Evolutionary conservation across 1,140 invertebrate genomes (phyloP), one percentile per base, ranked within the genome.

Genomic region (Medauroidea extradentata): DNA sequence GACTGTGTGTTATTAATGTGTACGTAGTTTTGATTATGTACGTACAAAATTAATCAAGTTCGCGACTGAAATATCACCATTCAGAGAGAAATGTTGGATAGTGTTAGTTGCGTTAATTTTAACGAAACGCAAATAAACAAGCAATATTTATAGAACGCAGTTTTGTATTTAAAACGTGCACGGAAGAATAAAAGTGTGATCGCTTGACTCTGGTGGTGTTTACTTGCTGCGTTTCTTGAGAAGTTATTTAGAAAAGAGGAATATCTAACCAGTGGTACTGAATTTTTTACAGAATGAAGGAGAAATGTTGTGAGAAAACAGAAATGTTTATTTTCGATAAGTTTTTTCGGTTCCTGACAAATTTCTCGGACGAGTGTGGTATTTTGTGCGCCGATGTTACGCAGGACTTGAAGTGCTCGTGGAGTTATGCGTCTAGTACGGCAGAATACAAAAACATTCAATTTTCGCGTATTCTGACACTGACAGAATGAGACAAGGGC

Each of bases 401-500:
- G 42, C 50, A 59, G 60, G 64, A 67, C 67, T 61, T 60, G 48
- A 60, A 61, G 64, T 64, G 62, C 46, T 57, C 56, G 58, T 62
- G 46, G 53, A 63, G 63, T 63, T 62, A 62, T 66, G 67, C 65
- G 63, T 62, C 61, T 61, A 69, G 53, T 60, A 63, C 63, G 60
- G 61, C 57, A 63, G 63, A 59, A 65, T 60, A 67, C 59, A 69
- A 67, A 68, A 69, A 71, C 66, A 63, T 63, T 65, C 59, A 60
- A 63, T 61, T 62, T 65, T 69, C 60, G 53, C 63, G 65, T 68
- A 67, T 64, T 67, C 63, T 67, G 64, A 69, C 65, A 64, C 64
- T 71, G 65, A 63, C 69, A 74, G 70, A 65, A 78, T 78, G 77
- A 77, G 75, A 72, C 77, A 78, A 72, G 77, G 76, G 70, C 76